These are phyloP conservation scores for Panopea generosa DNA, from an alignment of 2,888 invertebrate species.

Conservation along the genomic window DNA sequence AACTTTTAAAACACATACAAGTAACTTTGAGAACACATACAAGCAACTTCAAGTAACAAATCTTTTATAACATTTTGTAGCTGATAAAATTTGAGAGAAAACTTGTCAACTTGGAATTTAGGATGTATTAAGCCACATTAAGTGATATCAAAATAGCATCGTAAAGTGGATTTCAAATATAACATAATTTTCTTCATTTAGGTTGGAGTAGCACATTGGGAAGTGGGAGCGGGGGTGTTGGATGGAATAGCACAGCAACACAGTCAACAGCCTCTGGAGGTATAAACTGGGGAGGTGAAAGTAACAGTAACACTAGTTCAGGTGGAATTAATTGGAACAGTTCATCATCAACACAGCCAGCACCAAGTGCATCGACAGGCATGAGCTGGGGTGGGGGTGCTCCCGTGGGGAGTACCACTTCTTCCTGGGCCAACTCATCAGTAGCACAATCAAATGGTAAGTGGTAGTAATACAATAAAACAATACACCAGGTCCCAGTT, in stretches of 20 bases:
- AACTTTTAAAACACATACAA: too few species aligned
- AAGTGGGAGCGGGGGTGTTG: slow-evolving; percentile 24
- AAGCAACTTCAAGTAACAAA: too few species aligned
- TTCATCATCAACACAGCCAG: slow-evolving; percentile 26
- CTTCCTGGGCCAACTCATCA: slow-evolving; percentile 48
- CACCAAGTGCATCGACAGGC: slow-evolving; percentile 24
- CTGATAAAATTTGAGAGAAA: too few species aligned
- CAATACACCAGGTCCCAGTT: too few species aligned
- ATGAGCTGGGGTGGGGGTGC: slow-evolving; percentile 53
- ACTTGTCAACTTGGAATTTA: too few species aligned
- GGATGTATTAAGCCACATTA: too few species aligned
- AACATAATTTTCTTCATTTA: background rate
- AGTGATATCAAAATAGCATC: too few species aligned
- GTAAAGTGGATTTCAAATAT: too few species aligned
- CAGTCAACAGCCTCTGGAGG: slow-evolving; percentile 41
- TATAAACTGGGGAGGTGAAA: slow-evolving; percentile 72
- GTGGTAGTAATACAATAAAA: too few species aligned
- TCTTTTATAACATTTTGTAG: too few species aligned
- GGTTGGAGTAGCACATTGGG: slow-evolving; percentile 47
- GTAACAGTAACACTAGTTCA: slow-evolving; percentile 43
- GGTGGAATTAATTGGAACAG: slow-evolving; percentile 56
- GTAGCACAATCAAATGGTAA: slow-evolving; percentile 59
- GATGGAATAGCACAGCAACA: slow-evolving; percentile 46
- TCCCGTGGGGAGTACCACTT: slow-evolving; percentile 15
- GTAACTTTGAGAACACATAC: too few species aligned